These are phyloP conservation scores for Eilema depressum DNA, from an alignment of 2,888 invertebrate genomes.

Conservation along the genomic window DNA sequence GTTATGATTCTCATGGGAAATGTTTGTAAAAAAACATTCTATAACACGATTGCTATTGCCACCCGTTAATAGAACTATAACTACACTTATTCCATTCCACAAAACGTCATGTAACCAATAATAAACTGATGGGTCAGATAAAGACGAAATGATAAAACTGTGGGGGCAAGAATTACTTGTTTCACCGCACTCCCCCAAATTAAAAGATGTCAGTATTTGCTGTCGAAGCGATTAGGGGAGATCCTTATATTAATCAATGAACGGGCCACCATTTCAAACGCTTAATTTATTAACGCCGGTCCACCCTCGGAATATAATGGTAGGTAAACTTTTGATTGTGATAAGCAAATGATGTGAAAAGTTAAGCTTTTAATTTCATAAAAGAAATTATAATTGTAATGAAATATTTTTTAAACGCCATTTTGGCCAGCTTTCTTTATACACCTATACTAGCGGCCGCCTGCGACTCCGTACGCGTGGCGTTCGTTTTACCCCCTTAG, in stretches of 20 bases:
- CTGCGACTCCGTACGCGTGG: no score
- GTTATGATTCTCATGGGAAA: no score
- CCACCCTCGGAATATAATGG: slow-evolving; percentile 40
- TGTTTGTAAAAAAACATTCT: no score
- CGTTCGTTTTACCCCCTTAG: no score
- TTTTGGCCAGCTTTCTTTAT: no score
- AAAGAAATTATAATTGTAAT: not conserved
- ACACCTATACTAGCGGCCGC: no score
- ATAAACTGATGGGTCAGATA: not conserved
- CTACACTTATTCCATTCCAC: not conserved
- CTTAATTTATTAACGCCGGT: slow-evolving; percentile 57
- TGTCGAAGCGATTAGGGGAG: slow-evolving; percentile 31
- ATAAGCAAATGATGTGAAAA: not conserved
- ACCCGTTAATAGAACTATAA: no score
- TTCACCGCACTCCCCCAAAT: slow-evolving; percentile 1
- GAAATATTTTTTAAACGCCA: no score
- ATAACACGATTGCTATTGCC: no score
- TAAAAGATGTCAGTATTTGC: slow-evolving; percentile 21
- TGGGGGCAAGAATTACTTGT: slow-evolving; percentile 8
- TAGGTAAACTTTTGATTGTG: not conserved
- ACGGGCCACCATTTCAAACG: slow-evolving; percentile 48
- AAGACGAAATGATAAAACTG: slow-evolving; percentile 1
- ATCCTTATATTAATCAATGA: slow-evolving; percentile 42
- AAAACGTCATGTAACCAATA: not conserved
- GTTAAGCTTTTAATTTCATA: not conserved